Conservation (phyloP, 2,113 vertebrate genomes). For the Sus scrofa region T2T-Sscrofa CM000830.6:67755001-67755500, state of each 20-base stretch:
- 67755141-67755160: neutral
- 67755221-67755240: slow-evolving; percentile 20
- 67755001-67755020: neutral
- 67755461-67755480: neutral
- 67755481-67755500: neutral
- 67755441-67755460: neutral
- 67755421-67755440: neutral
- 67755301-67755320: neutral
- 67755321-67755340: neutral
- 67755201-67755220: neutral
- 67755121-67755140: neutral
- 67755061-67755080: neutral
- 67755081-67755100: slow-evolving; percentile 4
- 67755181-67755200: neutral
- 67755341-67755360: slow-evolving; percentile 1
- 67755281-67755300: neutral
- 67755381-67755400: slow-evolving; percentile 20
- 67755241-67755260: neutral
- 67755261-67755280: neutral
- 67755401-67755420: neutral
- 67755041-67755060: neutral
- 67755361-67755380: neutral
- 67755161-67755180: neutral
- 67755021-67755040: neutral
- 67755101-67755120: neutral